Percentiles rank a stretch among this genome's conserved stretches.
phyloP scores from a whole-genome alignment of 2,797 vertebrate species.

The Capromys pilorides region DNA sequence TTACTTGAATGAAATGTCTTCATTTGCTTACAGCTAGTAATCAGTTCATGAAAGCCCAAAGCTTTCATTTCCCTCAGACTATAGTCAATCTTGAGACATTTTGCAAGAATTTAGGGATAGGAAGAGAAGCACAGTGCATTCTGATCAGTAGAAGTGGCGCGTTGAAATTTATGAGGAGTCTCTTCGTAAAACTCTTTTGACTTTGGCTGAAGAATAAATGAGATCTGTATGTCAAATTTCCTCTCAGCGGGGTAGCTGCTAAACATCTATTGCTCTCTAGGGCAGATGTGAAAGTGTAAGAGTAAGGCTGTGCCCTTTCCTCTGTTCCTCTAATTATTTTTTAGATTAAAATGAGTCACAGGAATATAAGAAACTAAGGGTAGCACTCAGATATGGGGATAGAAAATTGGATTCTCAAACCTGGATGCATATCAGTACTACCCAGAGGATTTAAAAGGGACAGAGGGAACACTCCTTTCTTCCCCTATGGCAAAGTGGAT shows the following conservation, averaged over 20 bases:
- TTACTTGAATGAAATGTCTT: conserved; percentile 19
- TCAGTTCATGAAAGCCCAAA: conserved; percentile 65
- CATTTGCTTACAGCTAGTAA: conserved; percentile 35
- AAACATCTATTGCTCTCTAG: neutral
- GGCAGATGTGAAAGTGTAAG: neutral
- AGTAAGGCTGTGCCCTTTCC: neutral
- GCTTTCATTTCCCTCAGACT: conserved; percentile 48
- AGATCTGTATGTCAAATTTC: neutral
- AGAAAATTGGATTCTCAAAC: neutral
- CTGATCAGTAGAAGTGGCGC: neutral
- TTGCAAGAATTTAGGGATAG: neutral
- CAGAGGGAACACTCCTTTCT: neutral
- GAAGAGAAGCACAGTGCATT: conserved; percentile 39
- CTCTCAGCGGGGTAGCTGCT: neutral
- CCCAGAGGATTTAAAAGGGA: neutral
- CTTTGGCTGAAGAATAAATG: conserved; percentile 16
- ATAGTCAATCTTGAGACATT: conserved; percentile 29
- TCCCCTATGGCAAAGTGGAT: neutral
- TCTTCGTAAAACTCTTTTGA: neutral
- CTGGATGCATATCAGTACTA: neutral
- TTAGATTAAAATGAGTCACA: conserved; percentile 33
- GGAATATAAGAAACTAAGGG: neutral
- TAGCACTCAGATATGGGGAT: neutral
- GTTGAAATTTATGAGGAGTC: neutral
- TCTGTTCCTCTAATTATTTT: conserved; percentile 20